A percentile compares a stretch with the other conserved stretches of the same genome.
phyloP scores from a whole-genome alignment of 2,113 vertebrate genomes.

The Cebus imitator region DNA sequence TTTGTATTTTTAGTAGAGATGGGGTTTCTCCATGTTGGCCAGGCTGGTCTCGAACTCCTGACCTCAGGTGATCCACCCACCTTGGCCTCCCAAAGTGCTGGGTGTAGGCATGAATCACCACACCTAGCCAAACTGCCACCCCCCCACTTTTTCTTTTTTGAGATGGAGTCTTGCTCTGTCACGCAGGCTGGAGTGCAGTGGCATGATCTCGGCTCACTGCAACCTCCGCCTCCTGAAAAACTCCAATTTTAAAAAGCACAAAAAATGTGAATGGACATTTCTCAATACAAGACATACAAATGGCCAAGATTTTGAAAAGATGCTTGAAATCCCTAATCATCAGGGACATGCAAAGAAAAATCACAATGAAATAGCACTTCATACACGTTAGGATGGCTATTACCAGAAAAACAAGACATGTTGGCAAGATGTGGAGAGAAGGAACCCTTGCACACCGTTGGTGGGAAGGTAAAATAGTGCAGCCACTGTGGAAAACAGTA shows the following conservation, averaged over 20 bases:
- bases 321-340: background rate
- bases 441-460: rapidly evolving
- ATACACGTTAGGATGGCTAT: too few relatives aligned
- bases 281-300: background rate
- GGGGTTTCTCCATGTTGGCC: too few relatives aligned
- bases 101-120: too few relatives aligned
- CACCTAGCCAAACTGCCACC: too few relatives aligned
- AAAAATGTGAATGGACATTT: background rate
- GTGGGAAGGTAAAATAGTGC: background rate
- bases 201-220: too few relatives aligned
- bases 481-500: background rate
- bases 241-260: background rate
- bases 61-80: background rate
- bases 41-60: too few relatives aligned
- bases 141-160: too few relatives aligned
- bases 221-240: background rate
- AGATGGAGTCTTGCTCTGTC: too few relatives aligned
- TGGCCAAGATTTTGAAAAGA: background rate
- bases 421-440: background rate
- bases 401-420: background rate
- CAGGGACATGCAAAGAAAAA: background rate
- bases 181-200: too few relatives aligned
- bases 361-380: background rate
- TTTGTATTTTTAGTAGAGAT: too few relatives aligned
- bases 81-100: too few relatives aligned